Evolutionary conservation across 1,140 invertebrate genomes (phyloP).

Genomic region (Drosophila ercepeae): DNA sequence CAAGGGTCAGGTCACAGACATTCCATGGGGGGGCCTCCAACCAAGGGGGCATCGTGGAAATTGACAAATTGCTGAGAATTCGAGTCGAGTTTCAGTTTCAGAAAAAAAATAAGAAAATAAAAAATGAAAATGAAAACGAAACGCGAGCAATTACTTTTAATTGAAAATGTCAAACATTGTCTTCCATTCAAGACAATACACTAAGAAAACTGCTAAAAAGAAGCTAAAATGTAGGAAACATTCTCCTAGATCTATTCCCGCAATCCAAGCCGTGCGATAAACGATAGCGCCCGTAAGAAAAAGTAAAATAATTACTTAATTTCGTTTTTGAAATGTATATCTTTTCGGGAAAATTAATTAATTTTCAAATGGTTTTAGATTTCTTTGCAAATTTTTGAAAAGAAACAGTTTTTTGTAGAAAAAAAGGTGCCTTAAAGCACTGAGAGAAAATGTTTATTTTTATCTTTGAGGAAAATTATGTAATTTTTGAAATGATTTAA

Average conservation of each 20-base stretch:
- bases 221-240: background rate
- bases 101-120: too few relatives aligned
- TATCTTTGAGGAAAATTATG: background rate
- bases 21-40: background rate
- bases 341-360: background rate
- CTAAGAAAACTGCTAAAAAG: background rate
- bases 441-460: too few relatives aligned
- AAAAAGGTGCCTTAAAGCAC: background rate
- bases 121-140: conserved; percentile 67
- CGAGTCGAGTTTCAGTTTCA: too few relatives aligned
- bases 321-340: background rate
- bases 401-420: background rate
- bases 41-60: conserved; percentile 34
- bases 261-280: too few relatives aligned
- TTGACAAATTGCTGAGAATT: conserved; percentile 74
- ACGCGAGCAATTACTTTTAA: conserved; percentile 81
- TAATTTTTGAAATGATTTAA: background rate
- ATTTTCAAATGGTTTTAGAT: background rate
- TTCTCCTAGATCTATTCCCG: too few relatives aligned
- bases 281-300: too few relatives aligned
- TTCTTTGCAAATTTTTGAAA: too few relatives aligned
- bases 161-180: conserved; percentile 79
- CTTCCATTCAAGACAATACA: conserved; percentile 1
- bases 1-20: conserved; percentile 30
- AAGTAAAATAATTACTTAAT: background rate